phyloP scores from a whole-genome alignment of 2,113 vertebrate genomes.

The Otus sunia region DNA sequence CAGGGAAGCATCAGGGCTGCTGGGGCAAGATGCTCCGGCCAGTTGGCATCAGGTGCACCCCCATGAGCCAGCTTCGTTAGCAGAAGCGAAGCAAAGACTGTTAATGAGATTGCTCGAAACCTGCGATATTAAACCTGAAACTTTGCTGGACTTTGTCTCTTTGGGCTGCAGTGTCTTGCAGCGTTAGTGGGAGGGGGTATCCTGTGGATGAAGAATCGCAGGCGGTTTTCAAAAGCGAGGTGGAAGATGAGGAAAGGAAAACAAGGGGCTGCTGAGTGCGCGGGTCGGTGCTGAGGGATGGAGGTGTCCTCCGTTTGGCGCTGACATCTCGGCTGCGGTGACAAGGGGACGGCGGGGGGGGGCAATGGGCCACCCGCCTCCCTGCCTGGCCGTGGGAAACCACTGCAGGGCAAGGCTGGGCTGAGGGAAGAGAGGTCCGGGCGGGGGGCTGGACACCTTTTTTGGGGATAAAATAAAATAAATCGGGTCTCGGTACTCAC shows the following conservation, averaged over 20 bases:
- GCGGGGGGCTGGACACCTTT: background rate
- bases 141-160: conserved; percentile 24
- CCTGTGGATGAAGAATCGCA: background rate
- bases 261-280: background rate
- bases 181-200: background rate
- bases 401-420: background rate
- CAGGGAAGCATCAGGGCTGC: background rate
- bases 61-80: background rate
- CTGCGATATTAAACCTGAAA: background rate
- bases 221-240: background rate
- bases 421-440: background rate
- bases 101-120: background rate
- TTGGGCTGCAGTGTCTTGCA: background rate
- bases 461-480: background rate
- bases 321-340: background rate
- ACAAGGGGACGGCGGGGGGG: background rate
- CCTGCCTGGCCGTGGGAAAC: background rate
- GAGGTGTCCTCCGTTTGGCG: background rate
- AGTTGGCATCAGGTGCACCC: background rate
- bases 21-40: background rate
- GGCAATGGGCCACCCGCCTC: background rate
- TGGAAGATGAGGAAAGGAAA: background rate
- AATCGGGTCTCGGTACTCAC: background rate
- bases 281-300: background rate
- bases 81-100: background rate